Base-by-base conservation (phyloP, 1,140 invertebrate species). In the Notospermus geniculatus region DNA sequence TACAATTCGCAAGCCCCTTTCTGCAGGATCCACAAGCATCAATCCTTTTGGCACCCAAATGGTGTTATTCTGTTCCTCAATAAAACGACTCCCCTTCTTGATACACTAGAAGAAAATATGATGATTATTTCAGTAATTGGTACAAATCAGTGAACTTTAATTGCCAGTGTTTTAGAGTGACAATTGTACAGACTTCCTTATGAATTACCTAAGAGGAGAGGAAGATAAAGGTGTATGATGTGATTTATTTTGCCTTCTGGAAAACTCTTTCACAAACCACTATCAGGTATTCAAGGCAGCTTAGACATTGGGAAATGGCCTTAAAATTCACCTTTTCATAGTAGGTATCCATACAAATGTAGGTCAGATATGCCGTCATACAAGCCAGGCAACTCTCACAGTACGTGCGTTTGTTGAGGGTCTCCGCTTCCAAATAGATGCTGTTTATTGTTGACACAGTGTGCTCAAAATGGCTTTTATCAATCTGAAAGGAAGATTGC, bases 351-450 rank as follows among this genome's bases (percentile, higher is more conserved):
- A 93, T 92, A 82, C 95, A 98, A 68, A 97, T 88, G 74, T 97
- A 97, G 65, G 97, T 90, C 63, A 98, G 85, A 79, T 98, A 98
- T 27, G 94, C 95, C 13, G 96, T 97, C 25, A 98, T 84, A 83
- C 95, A 98, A 2, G 94, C 95, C 54, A 97, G 85, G 80, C 93
- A 98, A 46, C 93, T 93, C 79, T 98, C 95, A 77, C 93, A 97
- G 75, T 96, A 98, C 0, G 94, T 95, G 50, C 90, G 90, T 74
- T 92, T 93, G 67, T 89, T 91, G 9, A 95, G 90, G 63, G 88
- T 88, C 81, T 99, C 96, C 0, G 96, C 96, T 84, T 98, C 93
- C 2, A 87, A 88, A 80, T 96, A 98, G 76, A 95, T 92, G 56
- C 88, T 88, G 82, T 99, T 98, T 68, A 99, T 83, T 70, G 90